phyloP scores from a whole-genome alignment of 2,797 vertebrate genomes.

The Gymnopithys bicolor region DNA sequence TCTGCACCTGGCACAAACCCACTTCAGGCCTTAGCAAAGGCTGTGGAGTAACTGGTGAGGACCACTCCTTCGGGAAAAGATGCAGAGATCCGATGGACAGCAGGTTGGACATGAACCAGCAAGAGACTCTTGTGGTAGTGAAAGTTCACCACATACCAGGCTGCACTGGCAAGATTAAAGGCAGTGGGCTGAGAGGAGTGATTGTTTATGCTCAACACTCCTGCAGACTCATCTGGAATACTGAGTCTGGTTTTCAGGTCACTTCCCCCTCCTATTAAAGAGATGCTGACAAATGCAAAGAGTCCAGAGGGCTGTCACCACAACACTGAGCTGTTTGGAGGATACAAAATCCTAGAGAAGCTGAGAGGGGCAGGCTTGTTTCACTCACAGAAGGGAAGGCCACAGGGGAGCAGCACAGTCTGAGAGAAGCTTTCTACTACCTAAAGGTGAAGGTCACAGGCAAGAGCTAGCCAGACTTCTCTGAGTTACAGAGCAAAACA shows the following conservation, averaged over 20 bases:
- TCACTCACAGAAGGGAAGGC: not conserved
- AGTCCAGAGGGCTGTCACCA: not conserved
- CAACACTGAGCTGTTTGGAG: accelerated
- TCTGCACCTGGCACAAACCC: not conserved
- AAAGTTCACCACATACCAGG: not conserved
- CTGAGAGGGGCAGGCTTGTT: not conserved
- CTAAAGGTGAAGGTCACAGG: not conserved
- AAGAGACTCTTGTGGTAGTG: not conserved
- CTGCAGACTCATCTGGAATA: not conserved
- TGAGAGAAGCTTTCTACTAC: not conserved
- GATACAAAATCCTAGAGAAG: not conserved
- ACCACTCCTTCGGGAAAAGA: not conserved
- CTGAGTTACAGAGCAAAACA: not conserved
- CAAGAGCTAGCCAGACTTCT: not conserved
- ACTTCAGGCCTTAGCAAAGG: not conserved
- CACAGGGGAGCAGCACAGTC: not conserved
- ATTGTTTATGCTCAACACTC: not conserved
- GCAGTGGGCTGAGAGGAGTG: not conserved
- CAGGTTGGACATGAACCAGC: not conserved
- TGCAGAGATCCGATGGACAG: not conserved
- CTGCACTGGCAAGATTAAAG: not conserved
- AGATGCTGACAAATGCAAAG: not conserved
- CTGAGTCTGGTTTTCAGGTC: not conserved
- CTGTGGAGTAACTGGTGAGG: not conserved
- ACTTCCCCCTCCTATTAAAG: not conserved